Base-by-base conservation (phyloP, 2,888 invertebrate genomes). In the Epirrhoe tristata region DNA sequence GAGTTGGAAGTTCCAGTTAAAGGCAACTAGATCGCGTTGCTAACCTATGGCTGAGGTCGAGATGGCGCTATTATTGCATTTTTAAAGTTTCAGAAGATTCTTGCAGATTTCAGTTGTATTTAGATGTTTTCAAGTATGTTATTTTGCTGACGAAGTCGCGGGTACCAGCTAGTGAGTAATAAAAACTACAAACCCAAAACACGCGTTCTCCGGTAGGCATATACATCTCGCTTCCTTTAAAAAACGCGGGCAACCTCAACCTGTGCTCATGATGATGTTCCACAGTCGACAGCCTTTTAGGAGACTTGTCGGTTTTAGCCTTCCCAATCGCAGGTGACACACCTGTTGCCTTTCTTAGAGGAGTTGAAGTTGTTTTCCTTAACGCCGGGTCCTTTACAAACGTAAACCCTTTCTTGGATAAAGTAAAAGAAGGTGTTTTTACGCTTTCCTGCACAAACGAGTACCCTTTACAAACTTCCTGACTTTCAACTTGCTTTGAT, bases 141-240 rank as follows among this genome's bases (percentile, higher is more conserved):
- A n/a, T n/a, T n/a, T n/a, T n/a, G n/a, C n/a, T n/a, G n/a, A n/a
- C n/a, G n/a, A n/a, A n/a, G n/a, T n/a, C n/a, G n/a, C n/a, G n/a
- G n/a, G n/a, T n/a, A n/a, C n/a, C n/a, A 24, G 24, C 1, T 24
- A 24, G 1, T 24, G 24, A 24, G 39, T 12, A 46, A 46, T 16
- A 16, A 36, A 56, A 60, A 17, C 36, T 70, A 90, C 92, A 57
- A 82, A 93, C 93, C 93, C 92, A 91, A 81, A 81, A 93, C 50
- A 93, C 70, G 31, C 80, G 86, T 74, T 92, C 90, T 66, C 93
- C 93, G 0, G 87, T 86, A 2, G 88, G 87, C 91, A 92, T 91
- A 58, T 53, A 81, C 89, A 91, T 88, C 73, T 89, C 74, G 74
- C 93, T 93, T 6, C 93, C 91, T 32, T 76, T 82, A 62, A 91